Evolutionary conservation across 1,140 invertebrate species (phyloP).

Genomic region (Luehdorfia chinensis): DNA sequence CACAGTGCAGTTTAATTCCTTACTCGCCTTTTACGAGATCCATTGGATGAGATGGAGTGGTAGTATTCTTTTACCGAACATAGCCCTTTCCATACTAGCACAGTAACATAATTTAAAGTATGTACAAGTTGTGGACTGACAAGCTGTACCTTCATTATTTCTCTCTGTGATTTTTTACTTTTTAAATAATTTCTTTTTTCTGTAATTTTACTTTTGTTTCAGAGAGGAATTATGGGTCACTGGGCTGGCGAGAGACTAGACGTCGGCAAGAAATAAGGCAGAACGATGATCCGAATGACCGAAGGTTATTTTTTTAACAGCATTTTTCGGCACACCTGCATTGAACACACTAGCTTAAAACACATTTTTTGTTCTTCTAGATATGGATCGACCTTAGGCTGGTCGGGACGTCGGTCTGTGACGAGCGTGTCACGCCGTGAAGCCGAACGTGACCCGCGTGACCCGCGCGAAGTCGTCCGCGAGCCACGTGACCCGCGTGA

Average conservation of each 20-base stretch:
- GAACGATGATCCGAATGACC: conserved; percentile 50
- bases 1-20: too few species aligned
- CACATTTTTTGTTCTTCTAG: conserved; percentile 22
- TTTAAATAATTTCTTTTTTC: too few species aligned
- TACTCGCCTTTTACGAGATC: too few species aligned
- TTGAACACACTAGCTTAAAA: too few species aligned
- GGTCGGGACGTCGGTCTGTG: conserved; percentile 45
- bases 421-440: conserved; percentile 49
- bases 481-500: conserved; percentile 28
- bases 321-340: not conserved
- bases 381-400: conserved; percentile 72
- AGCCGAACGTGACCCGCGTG: conserved; percentile 37
- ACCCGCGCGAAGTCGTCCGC: conserved; percentile 51
- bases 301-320: conserved; percentile 36
- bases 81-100: too few species aligned
- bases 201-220: too few species aligned
- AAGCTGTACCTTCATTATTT: too few species aligned
- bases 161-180: too few species aligned
- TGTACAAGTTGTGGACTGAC: too few species aligned
- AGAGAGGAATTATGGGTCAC: conserved; percentile 67
- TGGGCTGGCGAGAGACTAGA: conserved; percentile 64
- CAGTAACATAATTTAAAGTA: too few species aligned
- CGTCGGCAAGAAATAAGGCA: conserved; percentile 55
- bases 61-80: too few species aligned
- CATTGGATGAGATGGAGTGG: too few species aligned